Evolutionary conservation across 2,888 invertebrate species (phyloP).

Genomic region (Meliscaeva auricollis): DNA sequence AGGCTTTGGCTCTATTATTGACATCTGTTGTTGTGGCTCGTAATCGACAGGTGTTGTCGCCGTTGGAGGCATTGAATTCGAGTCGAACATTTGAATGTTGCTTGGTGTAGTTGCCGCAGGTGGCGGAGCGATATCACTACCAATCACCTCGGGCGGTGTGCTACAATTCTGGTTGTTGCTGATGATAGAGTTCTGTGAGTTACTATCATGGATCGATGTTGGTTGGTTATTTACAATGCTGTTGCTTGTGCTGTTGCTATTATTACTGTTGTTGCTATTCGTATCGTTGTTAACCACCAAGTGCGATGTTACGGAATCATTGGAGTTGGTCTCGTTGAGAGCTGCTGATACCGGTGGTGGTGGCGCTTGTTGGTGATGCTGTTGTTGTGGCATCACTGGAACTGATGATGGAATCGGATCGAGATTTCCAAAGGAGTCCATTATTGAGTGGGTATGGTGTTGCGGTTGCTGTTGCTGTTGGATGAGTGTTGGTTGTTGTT

Average conservation of each 20-base stretch:
- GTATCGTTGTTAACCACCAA: slow-evolving; percentile 79
- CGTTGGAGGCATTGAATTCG: slow-evolving; percentile 80
- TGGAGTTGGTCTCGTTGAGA: slow-evolving; percentile 83
- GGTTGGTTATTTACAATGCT: slow-evolving; percentile 84
- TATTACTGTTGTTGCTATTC: slow-evolving; percentile 82
- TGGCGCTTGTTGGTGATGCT: slow-evolving; percentile 26
- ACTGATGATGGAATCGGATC: slow-evolving; percentile 63
- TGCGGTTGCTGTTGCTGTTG: slow-evolving; percentile 79
- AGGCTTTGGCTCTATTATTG: slow-evolving; percentile 42
- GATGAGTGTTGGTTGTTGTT: slow-evolving; percentile 66
- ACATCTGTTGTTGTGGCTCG: slow-evolving; percentile 66
- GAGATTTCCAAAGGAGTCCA: slow-evolving; percentile 65
- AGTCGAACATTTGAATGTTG: slow-evolving; percentile 79
- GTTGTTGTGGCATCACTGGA: slow-evolving; percentile 56
- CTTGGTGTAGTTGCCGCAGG: slow-evolving; percentile 58
- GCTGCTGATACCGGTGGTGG: slow-evolving; percentile 80
- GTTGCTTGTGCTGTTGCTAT: slow-evolving; percentile 83
- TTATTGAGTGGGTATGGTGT: slow-evolving; percentile 56
- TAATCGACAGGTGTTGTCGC: slow-evolving; percentile 75
- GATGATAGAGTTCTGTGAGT: slow-evolving; percentile 83
- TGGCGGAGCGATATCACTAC: slow-evolving; percentile 45
- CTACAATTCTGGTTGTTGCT: slow-evolving; percentile 78
- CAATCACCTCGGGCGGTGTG: slow-evolving; percentile 61
- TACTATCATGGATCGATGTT: slow-evolving; percentile 83
- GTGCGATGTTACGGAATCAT: slow-evolving; percentile 83